phyloP scores from a whole-genome alignment of 2,113 vertebrate genomes.

The Chitala chitala region DNA sequence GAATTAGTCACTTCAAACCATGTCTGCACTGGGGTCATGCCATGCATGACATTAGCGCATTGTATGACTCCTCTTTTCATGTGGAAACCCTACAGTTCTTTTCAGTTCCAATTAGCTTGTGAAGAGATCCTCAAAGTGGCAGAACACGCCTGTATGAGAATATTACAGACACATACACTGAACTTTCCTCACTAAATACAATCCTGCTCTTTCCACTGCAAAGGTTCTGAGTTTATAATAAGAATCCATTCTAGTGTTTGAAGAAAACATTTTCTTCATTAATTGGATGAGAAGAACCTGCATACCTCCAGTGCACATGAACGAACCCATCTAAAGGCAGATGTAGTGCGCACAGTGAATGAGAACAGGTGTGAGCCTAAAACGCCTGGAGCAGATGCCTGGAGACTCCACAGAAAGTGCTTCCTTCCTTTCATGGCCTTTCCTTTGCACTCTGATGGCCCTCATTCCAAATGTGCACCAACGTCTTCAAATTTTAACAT shows the following conservation, averaged over 20 bases:
- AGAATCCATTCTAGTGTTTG: no score
- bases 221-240: neutral
- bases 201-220: neutral
- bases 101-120: neutral
- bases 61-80: neutral
- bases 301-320: no score
- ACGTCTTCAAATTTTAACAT: no score
- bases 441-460: no score
- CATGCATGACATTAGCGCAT: constrained; percentile 23
- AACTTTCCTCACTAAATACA: neutral
- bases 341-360: neutral
- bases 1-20: constrained; percentile 32
- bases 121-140: neutral
- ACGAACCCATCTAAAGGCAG: neutral
- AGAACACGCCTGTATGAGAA: neutral
- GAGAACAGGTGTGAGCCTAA: neutral
- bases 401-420: neutral
- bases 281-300: no score
- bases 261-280: no score
- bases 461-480: no score
- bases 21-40: constrained; percentile 22
- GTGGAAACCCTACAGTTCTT: neutral
- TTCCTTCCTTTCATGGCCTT: neutral
- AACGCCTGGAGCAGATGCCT: neutral
- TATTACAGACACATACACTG: neutral